Conservation (phyloP, 2,797 vertebrate genomes). For the Micrastur ruficollis region DNA sequence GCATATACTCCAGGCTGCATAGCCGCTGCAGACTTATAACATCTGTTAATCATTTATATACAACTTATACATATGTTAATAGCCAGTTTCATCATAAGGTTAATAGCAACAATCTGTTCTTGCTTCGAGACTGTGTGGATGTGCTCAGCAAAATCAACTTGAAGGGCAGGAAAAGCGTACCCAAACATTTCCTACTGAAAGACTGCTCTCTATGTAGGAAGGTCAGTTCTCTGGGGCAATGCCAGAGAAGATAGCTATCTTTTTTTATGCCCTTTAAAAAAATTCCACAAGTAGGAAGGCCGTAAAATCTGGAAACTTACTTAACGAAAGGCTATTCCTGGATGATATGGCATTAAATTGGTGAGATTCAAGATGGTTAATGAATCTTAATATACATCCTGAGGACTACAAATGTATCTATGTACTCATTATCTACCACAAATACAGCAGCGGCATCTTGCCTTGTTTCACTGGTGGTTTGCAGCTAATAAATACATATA, state of each 20-base stretch:
- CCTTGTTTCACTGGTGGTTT: background rate
- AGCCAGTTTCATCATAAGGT: background rate
- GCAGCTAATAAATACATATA: background rate
- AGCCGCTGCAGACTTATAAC: background rate
- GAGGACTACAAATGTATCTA: background rate
- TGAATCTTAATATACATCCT: background rate
- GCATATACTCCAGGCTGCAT: background rate
- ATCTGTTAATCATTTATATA: background rate
- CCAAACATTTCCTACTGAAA: background rate
- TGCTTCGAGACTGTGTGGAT: background rate
- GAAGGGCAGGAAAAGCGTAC: background rate
- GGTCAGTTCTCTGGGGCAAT: background rate
- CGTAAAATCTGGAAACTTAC: background rate
- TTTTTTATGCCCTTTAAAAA: background rate
- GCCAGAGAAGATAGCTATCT: background rate
- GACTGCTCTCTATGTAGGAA: background rate
- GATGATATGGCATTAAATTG: background rate
- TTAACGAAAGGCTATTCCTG: background rate
- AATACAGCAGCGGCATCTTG: background rate
- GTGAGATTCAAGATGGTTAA: background rate
- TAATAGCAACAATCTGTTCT: background rate
- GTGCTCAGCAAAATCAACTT: background rate
- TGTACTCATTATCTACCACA: background rate
- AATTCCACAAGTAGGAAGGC: background rate
- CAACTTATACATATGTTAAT: background rate